Base-by-base conservation (phyloP, 2,888 invertebrate species). In the Hypsopygia costalis region DNA sequence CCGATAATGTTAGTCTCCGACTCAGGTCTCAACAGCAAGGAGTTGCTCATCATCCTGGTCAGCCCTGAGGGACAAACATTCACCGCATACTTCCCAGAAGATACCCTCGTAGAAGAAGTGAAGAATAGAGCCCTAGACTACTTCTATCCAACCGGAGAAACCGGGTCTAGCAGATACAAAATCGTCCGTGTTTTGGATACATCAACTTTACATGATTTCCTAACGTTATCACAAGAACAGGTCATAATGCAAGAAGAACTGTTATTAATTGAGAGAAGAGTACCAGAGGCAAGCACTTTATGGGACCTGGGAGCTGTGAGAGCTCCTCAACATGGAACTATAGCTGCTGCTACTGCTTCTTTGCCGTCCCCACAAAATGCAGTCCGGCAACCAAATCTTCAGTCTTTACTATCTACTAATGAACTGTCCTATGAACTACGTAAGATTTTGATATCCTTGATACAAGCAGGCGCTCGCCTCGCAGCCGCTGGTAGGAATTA, bases 301-400 rank as follows among this genome's bases (percentile, higher is more conserved):
- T 87, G 85, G 85, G 88, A 88, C 33, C 53, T 88, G 0, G 87
- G 87, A 1, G 58, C 82, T 0, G 81, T 88, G 0, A 60, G 87
- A 29, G 85, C 87, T 0, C 87, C 88, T 0, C 78, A 77, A 34
- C 67, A 66, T 9, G 71, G 68, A 0, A 69, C 81, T 0, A 87
- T 87, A 11, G 83, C 81, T 0, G 85, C 86, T 1, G 88, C 85
- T 0, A 88, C 88, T 0, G 81, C 87, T 0, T 69, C 80, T 0
- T 44, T 87, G 1, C 87, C 87, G 0, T 47, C 62, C 0, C 78
- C 88, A 1, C 69, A 71, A 28, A 70, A 64, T 42, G 42, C 67
- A 0, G 51, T 76, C 0, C 53, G 80, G 5, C 87, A 87, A 40
- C 88, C 87, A 0, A 83, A 88, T 37, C 59, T 88, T 0, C 87